phyloP scores from a whole-genome alignment of 2,113 vertebrate species.

The Tilapia sparmanii region DNA sequence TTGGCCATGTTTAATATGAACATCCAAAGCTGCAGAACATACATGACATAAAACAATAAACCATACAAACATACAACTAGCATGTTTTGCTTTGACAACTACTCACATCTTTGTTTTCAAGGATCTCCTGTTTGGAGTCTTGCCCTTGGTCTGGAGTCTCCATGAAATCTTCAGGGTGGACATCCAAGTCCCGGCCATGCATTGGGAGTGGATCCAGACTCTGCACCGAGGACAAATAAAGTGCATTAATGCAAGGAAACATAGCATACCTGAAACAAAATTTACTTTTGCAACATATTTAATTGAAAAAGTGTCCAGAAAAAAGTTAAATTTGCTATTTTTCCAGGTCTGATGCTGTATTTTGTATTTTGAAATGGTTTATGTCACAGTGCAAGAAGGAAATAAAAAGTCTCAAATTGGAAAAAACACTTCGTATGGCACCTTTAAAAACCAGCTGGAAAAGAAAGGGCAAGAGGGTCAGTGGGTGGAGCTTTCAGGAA shows the following conservation, averaged over 20 bases:
- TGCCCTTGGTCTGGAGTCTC: constrained; percentile 83
- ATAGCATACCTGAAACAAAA: neutral
- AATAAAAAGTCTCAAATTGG: neutral
- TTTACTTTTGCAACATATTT: neutral
- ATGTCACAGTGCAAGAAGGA: neutral
- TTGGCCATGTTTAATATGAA: neutral
- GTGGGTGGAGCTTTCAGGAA: neutral
- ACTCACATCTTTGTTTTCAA: constrained; percentile 94
- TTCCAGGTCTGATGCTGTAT: neutral
- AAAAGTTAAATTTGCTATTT: accelerated
- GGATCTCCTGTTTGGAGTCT: constrained; percentile 86
- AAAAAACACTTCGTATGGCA: neutral
- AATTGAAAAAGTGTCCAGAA: neutral
- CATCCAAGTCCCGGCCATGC: constrained; percentile 79
- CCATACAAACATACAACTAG: neutral
- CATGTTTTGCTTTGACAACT: neutral
- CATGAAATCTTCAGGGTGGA: constrained; percentile 77
- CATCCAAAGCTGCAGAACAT: neutral
- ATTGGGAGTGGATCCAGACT: constrained; percentile 89
- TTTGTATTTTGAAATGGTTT: neutral
- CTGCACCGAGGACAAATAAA: constrained; percentile 46
- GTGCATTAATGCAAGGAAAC: neutral
- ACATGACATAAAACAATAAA: neutral
- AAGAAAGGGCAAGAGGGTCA: neutral
- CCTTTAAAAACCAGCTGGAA: neutral